These are phyloP conservation scores for Charanyca ferruginea DNA, from an alignment of 2,888 invertebrate species.

Conservation along the genomic window DNA sequence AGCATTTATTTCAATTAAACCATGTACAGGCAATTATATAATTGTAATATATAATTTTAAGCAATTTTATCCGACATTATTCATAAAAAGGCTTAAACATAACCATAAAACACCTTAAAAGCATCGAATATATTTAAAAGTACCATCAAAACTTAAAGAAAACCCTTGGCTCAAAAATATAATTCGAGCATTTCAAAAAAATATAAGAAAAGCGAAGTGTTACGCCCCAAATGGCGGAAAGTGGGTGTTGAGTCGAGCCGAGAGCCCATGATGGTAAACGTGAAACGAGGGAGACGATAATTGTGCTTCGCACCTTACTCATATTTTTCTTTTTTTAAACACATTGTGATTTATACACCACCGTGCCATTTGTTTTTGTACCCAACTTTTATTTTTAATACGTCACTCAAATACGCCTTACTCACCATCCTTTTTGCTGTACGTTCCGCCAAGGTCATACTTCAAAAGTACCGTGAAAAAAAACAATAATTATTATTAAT, in stretches of 20 bases:
- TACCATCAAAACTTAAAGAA: slow-evolving; percentile 31
- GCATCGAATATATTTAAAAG: slow-evolving; percentile 14
- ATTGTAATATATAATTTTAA: no score
- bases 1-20: no score
- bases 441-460: no score
- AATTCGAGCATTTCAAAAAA: slow-evolving; percentile 42
- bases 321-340: neutral
- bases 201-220: slow-evolving; percentile 36
- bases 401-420: no score
- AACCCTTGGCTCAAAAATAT: slow-evolving; percentile 29
- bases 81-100: slow-evolving; percentile 1
- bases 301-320: slow-evolving; percentile 31
- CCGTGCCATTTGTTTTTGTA: neutral
- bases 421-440: no score
- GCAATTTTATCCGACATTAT: no score
- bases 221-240: slow-evolving; percentile 40
- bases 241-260: slow-evolving; percentile 21
- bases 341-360: slow-evolving; percentile 18
- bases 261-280: slow-evolving; percentile 31
- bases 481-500: no score
- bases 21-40: no score
- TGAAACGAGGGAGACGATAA: slow-evolving; percentile 25
- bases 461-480: no score
- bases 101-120: neutral
- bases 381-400: no score